phyloP scores from a whole-genome alignment of 1,140 invertebrate species.

The Diabrotica undecimpunctata region DNA sequence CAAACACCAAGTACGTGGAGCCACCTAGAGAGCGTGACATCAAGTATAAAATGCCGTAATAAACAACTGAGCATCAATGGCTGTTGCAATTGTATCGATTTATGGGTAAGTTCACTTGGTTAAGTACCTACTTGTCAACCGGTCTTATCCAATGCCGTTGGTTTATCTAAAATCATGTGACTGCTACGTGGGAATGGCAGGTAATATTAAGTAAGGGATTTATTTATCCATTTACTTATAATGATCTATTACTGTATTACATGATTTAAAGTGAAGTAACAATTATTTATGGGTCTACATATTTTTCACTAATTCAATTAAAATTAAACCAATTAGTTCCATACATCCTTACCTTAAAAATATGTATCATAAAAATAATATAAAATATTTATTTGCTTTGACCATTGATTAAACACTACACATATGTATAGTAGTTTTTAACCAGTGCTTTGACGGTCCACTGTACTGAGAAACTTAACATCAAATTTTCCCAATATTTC shows the following conservation, averaged over 20 bases:
- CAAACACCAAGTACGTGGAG: conserved; percentile 4
- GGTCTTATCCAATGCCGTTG: conserved; percentile 30
- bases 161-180: conserved; percentile 26
- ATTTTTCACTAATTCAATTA: too few relatives aligned
- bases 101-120: conserved; percentile 14
- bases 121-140: conserved; percentile 26
- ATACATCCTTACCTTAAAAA: too few relatives aligned
- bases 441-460: too few relatives aligned
- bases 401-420: too few relatives aligned
- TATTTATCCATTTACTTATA: conserved; percentile 6
- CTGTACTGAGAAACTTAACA: too few relatives aligned
- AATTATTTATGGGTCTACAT: too few relatives aligned
- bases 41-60: conserved; percentile 19
- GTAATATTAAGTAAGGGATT: neutral
- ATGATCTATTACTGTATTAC: neutral
- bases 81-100: conserved; percentile 27
- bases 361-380: too few relatives aligned
- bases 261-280: too few relatives aligned
- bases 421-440: too few relatives aligned
- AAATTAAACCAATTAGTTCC: too few relatives aligned
- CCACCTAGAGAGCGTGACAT: conserved; percentile 24
- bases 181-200: conserved; percentile 28
- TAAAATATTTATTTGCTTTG: too few relatives aligned
- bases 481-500: too few relatives aligned
- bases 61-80: conserved; percentile 28